These are phyloP conservation scores for Meandrina meandrites DNA, from an alignment of 92 coral and sea anemone genomes.

Conservation along the genomic window DNA sequence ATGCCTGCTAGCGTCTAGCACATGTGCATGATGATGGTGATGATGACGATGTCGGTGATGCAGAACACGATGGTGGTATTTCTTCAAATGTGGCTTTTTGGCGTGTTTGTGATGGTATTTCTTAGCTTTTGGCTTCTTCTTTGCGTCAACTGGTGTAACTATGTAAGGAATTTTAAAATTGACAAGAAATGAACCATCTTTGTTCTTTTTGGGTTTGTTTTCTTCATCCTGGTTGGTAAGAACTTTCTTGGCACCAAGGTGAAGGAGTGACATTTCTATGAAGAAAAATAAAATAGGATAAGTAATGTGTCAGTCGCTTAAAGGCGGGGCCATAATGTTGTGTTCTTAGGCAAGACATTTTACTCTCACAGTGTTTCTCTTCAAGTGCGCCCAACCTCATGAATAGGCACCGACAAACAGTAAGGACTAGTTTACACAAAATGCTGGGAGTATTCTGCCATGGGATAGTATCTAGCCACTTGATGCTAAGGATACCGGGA, in stretches of 20 bases:
- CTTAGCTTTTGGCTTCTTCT: constrained; percentile 47
- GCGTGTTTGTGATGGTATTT: constrained; percentile 38
- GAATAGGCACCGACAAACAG: not conserved
- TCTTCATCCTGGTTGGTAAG: constrained; percentile 33
- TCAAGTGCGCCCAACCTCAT: not conserved
- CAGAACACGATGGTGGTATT: constrained; percentile 44
- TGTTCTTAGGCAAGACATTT: not conserved
- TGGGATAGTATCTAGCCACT: too few relatives aligned
- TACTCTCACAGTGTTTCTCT: not conserved
- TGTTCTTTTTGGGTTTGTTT: constrained; percentile 69
- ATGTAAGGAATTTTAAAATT: constrained; percentile 87
- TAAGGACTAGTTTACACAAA: not conserved
- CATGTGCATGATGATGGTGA: constrained; percentile 41
- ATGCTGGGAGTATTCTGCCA: not conserved
- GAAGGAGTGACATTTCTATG: constrained; percentile 78
- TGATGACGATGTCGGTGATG: constrained; percentile 48
- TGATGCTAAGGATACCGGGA: too few relatives aligned
- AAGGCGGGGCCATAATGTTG: not conserved
- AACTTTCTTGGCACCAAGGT: constrained; percentile 66
- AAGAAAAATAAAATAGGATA: not conserved
- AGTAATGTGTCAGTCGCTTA: not conserved
- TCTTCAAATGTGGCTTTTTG: constrained; percentile 34
- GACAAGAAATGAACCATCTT: constrained; percentile 80
- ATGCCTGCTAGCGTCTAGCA: constrained; percentile 7
- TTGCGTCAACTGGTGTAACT: constrained; percentile 70